These are phyloP conservation scores for Colius striatus DNA, from an alignment of 2,113 vertebrate species.

Conservation along the genomic window DNA sequence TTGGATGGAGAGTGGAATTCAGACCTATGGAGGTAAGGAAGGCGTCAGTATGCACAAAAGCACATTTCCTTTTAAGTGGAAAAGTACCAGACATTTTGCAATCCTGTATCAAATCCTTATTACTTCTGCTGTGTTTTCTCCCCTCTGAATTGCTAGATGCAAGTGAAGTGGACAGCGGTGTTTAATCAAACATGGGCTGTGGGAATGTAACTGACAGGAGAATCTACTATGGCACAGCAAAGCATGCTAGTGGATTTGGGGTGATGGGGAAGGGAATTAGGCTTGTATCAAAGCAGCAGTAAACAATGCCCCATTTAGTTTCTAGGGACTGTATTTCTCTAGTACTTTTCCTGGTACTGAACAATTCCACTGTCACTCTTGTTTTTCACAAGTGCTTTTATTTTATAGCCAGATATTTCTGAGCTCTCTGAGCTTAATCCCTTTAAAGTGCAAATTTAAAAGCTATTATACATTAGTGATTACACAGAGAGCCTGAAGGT, in stretches of 20 bases:
- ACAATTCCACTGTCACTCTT: not conserved
- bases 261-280: conserved; percentile 19
- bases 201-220: conserved; percentile 59
- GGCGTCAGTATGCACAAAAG: not conserved
- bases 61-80: not conserved
- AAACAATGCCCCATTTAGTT: conserved; percentile 36
- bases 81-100: conserved; percentile 20
- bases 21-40: conserved; percentile 94
- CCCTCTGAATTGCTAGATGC: not conserved
- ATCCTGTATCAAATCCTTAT: not conserved
- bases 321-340: not conserved
- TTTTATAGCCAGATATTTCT: not conserved
- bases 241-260: conserved; percentile 24
- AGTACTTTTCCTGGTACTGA: conserved; percentile 8
- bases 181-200: conserved; percentile 42
- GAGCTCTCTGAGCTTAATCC: conserved; percentile 6
- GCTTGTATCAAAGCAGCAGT: conserved; percentile 26
- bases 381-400: not conserved
- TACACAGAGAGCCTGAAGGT: not conserved
- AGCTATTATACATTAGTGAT: not conserved
- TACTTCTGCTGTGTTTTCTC: conserved; percentile 2
- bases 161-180: conserved; percentile 41
- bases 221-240: conserved; percentile 24
- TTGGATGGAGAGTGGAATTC: conserved; percentile 98
- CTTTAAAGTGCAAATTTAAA: not conserved